Conservation (phyloP, 2,888 invertebrate species). For the Candidula unifasciata region DNA sequence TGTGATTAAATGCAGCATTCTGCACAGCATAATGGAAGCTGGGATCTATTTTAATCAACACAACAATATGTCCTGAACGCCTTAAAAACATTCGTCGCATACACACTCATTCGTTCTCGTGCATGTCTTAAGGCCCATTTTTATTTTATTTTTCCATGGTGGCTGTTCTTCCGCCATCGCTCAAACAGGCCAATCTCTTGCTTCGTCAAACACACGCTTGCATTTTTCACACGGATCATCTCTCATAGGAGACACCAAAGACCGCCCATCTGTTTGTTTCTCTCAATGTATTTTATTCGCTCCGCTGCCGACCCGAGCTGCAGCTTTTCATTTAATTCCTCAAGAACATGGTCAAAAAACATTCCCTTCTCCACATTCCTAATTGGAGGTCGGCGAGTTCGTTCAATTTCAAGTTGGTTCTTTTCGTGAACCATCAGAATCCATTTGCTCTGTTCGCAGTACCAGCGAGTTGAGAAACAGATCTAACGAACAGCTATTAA, state of each 20-base stretch:
- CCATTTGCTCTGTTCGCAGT: constrained; percentile 1
- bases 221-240: not conserved
- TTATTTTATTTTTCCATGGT: not conserved
- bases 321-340: not conserved
- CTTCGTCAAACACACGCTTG: constrained; percentile 19
- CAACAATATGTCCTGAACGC: constrained; percentile 10
- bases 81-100: not conserved
- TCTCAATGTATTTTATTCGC: constrained; percentile 18
- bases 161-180: not conserved
- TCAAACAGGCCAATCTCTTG: constrained; percentile 14
- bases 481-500: constrained; percentile 27
- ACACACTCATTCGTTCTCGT: constrained; percentile 9
- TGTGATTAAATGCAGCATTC: constrained; percentile 25
- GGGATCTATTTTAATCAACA: constrained; percentile 11
- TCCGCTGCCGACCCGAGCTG: not conserved
- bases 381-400: constrained; percentile 20
- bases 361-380: not conserved
- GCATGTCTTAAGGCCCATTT: not conserved
- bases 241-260: not conserved
- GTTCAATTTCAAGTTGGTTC: constrained; percentile 25
- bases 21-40: not conserved
- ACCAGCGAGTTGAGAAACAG: not conserved
- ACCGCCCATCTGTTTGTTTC: constrained; percentile 36
- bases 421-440: constrained; percentile 13
- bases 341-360: not conserved